phyloP scores from a whole-genome alignment of 2,113 vertebrate genomes.

The Candoia aspera region DNA sequence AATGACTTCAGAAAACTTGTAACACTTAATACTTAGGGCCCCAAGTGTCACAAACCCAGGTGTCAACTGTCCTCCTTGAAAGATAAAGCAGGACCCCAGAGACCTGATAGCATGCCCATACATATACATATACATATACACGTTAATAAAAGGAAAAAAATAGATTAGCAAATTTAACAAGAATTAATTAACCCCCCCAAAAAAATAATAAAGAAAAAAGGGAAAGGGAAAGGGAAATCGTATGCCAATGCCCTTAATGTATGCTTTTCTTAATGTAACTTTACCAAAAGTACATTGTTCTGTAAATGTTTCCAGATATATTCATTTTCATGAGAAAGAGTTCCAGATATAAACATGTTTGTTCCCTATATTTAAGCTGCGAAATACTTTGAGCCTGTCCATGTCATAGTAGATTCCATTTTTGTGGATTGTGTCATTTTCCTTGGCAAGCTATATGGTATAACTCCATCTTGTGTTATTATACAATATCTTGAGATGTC shows the following conservation, averaged over 20 bases:
- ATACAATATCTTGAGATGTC: background rate
- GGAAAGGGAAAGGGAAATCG: background rate
- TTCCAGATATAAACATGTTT: background rate
- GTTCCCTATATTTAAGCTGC: background rate
- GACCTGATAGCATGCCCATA: too few species aligned
- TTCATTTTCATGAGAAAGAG: background rate
- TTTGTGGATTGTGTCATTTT: background rate
- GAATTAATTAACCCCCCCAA: background rate
- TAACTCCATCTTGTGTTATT: background rate
- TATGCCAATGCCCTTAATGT: background rate
- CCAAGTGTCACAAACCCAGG: too few species aligned
- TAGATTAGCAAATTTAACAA: background rate
- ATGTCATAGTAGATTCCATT: background rate
- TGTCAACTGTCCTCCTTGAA: too few species aligned
- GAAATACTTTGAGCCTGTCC: background rate
- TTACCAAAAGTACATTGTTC: background rate
- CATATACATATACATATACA: too few species aligned
- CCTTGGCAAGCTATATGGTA: background rate
- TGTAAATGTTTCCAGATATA: background rate
- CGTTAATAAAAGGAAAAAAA: background rate
- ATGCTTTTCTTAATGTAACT: background rate
- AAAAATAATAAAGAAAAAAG: background rate
- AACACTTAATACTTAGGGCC: too few species aligned
- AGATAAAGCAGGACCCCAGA: too few species aligned
- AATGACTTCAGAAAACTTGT: too few species aligned